Evolutionary conservation across 2,888 invertebrate genomes (phyloP), one percentile per base, ranked within the genome.

Genomic region (Eristalinus sepulchralis): DNA sequence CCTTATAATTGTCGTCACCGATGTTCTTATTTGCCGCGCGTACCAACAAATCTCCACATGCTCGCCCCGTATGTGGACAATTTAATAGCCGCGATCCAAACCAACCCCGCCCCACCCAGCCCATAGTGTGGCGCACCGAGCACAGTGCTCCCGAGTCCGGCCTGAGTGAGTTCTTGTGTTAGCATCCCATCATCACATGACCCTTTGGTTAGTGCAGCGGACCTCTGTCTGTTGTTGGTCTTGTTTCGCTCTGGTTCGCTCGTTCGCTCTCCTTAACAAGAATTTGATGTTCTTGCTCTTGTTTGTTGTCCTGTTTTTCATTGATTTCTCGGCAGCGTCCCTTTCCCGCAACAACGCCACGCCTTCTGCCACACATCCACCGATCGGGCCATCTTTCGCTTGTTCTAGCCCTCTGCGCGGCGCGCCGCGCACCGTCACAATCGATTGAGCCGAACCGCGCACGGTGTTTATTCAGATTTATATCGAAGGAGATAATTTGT

Each of bases 401-500:
- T 82, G 81, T 84, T 27, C 27, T 66, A 66, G 31, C 63, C 62
- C 34, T 62, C 22, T 53, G 53, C 27, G 39, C 27, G 66, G 39
- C 20, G 17, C 34, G 47, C 63, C 20, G 47, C 47, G 17, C 39
- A 4, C n/a, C n/a, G 47, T 39, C 55, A 34, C 64, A 71, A 77
- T 75, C 78, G 79, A 75, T 78, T 83, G 83, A 79, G 79, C 27
- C 33, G 83, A 79, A 70, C 79, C 39, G 78, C 71, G 47, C 47
- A 70, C 78, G 66, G 83, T 87, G 87, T 83, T 87, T 83, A 87
- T 87, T 87, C 83, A 87, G 87, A 87, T 87, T 87, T 87, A 83
- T 87, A 87, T 87, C 87, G 80, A 80, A 87, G 83, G 87, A 87
- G 87, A 87, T 87, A 87, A 87, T 87, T 87, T 87, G 83, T 87